These are phyloP conservation scores for Eupithecia exiguata DNA, from an alignment of 2,888 invertebrate genomes.

Conservation along the genomic window DNA sequence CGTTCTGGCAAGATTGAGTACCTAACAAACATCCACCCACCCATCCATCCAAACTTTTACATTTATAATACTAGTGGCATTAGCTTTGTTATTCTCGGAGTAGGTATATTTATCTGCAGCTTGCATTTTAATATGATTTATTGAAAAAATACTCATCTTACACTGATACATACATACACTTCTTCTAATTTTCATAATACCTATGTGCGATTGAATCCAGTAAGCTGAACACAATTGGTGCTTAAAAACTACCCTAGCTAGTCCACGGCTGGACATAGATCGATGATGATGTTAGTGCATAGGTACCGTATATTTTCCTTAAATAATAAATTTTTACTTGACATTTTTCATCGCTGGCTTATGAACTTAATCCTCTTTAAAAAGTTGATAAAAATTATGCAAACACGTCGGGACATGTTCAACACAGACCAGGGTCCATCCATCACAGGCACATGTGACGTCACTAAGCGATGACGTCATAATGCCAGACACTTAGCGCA, in stretches of 20 bases:
- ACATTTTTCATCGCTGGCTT: background rate
- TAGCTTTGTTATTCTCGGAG: background rate
- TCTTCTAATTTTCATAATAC: background rate
- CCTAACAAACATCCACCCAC: too few species aligned
- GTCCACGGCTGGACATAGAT: background rate
- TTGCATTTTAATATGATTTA: background rate
- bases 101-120: background rate
- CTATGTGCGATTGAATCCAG: background rate
- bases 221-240: background rate
- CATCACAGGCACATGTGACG: conserved; percentile 28
- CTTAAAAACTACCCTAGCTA: background rate
- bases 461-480: conserved; percentile 30
- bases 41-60: too few species aligned
- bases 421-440: conserved; percentile 7
- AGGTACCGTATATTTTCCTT: background rate
- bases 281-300: background rate
- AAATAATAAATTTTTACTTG: background rate
- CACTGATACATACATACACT: background rate
- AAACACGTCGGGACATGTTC: background rate
- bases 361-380: background rate
- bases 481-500: conserved; percentile 24
- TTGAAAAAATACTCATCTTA: too few species aligned
- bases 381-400: conserved; percentile 9
- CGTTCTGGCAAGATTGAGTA: too few species aligned
- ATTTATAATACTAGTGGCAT: too few species aligned